phyloP scores from a whole-genome alignment of 2,888 invertebrate genomes.

The Drosophila cognata region DNA sequence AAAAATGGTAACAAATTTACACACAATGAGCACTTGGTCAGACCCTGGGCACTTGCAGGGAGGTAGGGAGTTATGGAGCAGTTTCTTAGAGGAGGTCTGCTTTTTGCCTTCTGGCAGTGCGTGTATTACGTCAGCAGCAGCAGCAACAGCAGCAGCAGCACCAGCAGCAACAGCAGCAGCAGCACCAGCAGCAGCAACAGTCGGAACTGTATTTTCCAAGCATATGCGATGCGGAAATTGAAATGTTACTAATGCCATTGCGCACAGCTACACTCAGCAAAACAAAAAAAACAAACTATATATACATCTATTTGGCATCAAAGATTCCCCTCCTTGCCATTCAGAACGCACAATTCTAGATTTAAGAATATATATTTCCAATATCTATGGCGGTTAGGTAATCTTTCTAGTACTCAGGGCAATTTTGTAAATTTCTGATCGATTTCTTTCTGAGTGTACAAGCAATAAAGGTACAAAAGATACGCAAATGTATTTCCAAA shows the following conservation, averaged over 20 bases:
- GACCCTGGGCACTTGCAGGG: conserved; percentile 17
- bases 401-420: neutral
- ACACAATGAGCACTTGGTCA: conserved; percentile 70
- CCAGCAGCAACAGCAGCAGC: conserved; percentile 11
- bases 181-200: neutral
- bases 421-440: no score
- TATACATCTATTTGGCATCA: neutral
- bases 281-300: neutral
- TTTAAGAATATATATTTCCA: no score
- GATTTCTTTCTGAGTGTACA: neutral
- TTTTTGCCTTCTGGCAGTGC: conserved; percentile 63
- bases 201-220: conserved; percentile 63
- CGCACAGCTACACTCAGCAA: conserved; percentile 31
- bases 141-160: neutral
- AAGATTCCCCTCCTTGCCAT: fast-evolving
- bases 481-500: conserved; percentile 31
- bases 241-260: conserved; percentile 46
- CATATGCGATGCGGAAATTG: conserved; percentile 69
- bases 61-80: neutral
- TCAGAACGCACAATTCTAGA: neutral
- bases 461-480: conserved; percentile 11
- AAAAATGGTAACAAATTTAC: conserved; percentile 76
- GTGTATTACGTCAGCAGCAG: conserved; percentile 72
- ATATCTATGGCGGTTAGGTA: neutral
- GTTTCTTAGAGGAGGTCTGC: conserved; percentile 9